A percentile compares a stretch with the other conserved stretches of the same genome.
These are phyloP conservation scores for Dryomyza anilis DNA, from an alignment of 2,888 invertebrate genomes.

Conservation along the genomic window DNA sequence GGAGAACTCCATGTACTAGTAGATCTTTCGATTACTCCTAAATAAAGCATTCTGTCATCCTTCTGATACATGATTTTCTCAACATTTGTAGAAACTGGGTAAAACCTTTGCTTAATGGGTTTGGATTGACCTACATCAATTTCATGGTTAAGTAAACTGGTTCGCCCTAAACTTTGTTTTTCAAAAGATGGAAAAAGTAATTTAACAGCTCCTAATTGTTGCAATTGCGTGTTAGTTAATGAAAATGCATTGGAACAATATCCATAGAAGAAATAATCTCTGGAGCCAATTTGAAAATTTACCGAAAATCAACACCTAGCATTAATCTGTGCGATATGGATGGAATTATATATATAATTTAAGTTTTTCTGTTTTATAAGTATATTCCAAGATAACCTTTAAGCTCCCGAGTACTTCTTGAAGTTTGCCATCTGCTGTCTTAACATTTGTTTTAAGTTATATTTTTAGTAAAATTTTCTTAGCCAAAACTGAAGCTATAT, in stretches of 20 bases:
- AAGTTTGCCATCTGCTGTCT: not conserved
- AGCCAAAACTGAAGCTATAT: not conserved
- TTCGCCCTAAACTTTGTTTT: not conserved
- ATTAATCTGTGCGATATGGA: not conserved
- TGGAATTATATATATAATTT: not conserved
- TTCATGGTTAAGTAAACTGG: not conserved
- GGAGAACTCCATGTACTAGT: too few species aligned
- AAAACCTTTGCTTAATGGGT: too few species aligned
- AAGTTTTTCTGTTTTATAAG: not conserved
- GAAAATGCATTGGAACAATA: not conserved
- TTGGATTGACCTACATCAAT: too few species aligned
- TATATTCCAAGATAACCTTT: not conserved
- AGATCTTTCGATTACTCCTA: too few species aligned
- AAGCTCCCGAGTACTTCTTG: not conserved
- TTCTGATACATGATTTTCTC: too few species aligned
- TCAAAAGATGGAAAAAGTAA: not conserved
- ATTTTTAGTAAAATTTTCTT: not conserved
- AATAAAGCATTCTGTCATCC: too few species aligned
- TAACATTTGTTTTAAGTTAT: not conserved
- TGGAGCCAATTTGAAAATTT: not conserved
- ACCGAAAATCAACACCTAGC: not conserved
- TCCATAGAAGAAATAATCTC: not conserved
- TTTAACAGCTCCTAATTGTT: too few species aligned
- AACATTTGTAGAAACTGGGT: too few species aligned
- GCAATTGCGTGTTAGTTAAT: not conserved